Evolutionary conservation across 2,797 vertebrate species (phyloP).

Genomic region (Tapera naevia): DNA sequence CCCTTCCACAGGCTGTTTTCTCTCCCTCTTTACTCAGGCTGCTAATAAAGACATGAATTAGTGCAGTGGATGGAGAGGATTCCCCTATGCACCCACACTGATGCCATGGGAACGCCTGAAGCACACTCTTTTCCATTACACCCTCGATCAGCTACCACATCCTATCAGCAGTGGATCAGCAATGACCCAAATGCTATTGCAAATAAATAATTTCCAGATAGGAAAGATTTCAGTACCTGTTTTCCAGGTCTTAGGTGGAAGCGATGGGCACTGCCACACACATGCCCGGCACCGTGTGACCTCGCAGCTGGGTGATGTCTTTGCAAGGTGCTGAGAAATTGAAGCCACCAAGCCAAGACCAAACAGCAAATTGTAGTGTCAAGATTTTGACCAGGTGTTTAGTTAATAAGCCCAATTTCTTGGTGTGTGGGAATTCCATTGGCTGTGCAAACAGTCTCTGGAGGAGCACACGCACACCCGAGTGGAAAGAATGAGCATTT

Average conservation of each 20-base stretch:
- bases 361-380: not conserved
- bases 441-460: not conserved
- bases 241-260: not conserved
- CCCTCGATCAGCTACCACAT: rapidly evolving
- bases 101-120: not conserved
- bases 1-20: rapidly evolving
- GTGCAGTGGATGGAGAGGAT: not conserved
- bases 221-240: not conserved
- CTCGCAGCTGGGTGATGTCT: not conserved
- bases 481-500: not conserved
- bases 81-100: rapidly evolving
- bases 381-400: not conserved
- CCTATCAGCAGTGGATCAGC: not conserved
- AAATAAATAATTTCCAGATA: not conserved
- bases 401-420: not conserved
- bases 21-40: not conserved
- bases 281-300: rapidly evolving
- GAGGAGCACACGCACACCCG: rapidly evolving
- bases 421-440: not conserved
- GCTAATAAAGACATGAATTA: not conserved
- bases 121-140: not conserved
- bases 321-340: not conserved
- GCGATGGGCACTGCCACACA: not conserved
- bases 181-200: not conserved
- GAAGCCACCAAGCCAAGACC: not conserved